Percentiles rank a stretch among this genome's conserved stretches.
phyloP scores from a whole-genome alignment of 2,888 invertebrate genomes.

The Polia nebulosa region DNA sequence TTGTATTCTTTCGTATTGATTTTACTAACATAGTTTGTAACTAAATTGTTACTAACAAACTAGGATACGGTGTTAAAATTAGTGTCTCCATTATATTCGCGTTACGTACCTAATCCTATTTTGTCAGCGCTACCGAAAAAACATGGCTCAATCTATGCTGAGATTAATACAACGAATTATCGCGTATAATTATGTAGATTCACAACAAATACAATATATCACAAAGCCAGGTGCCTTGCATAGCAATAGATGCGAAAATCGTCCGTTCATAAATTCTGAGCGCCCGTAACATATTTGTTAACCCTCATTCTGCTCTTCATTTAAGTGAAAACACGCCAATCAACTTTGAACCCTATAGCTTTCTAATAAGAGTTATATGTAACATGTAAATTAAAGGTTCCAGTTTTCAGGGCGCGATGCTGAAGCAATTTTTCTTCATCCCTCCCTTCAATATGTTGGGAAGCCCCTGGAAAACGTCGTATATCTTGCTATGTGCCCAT shows the following conservation, averaged over 20 bases:
- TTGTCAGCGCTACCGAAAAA: neutral
- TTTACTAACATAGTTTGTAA: too few relatives aligned
- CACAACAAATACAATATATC: constrained; percentile 39
- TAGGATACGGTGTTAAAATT: neutral
- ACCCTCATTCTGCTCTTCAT: constrained; percentile 65
- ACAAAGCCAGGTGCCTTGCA: constrained; percentile 54
- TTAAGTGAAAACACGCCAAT: constrained; percentile 46
- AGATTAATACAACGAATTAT: constrained; percentile 4
- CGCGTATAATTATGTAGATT: constrained; percentile 36
- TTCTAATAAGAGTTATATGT: constrained; percentile 56
- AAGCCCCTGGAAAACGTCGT: constrained; percentile 79
- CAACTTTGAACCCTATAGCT: constrained; percentile 62
- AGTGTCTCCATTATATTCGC: neutral
- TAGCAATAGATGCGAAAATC: constrained; percentile 58
- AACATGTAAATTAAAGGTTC: constrained; percentile 77
- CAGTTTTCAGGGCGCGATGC: constrained; percentile 80
- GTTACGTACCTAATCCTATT: neutral
- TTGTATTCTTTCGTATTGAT: too few relatives aligned
- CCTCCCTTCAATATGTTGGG: constrained; percentile 86
- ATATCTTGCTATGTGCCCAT: constrained; percentile 82
- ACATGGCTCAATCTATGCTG: neutral
- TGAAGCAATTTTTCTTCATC: constrained; percentile 84
- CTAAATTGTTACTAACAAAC: too few relatives aligned
- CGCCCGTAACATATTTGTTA: constrained; percentile 65
- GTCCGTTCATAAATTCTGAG: constrained; percentile 64